A percentile compares a stretch with the other conserved stretches of the same genome.
Conservation (phyloP, 2,113 vertebrate genomes). For the Fregetta grallaria region DNA sequence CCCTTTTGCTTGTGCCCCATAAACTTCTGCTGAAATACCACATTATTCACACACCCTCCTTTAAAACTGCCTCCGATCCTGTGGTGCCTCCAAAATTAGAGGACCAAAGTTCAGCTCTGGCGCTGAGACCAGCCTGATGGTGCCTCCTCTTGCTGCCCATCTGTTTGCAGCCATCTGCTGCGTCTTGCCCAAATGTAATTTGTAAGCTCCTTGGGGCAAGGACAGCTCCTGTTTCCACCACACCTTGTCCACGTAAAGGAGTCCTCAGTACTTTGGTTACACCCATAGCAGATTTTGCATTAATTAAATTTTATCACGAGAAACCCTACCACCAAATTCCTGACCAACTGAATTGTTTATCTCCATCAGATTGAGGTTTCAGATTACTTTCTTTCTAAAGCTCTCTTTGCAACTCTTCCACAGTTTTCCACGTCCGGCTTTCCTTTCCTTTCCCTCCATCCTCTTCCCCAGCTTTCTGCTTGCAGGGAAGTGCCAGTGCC, state of each 20-base stretch:
- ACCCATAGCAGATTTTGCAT: neutral
- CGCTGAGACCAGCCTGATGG: rapidly evolving
- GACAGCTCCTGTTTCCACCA: neutral
- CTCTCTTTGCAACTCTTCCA: neutral
- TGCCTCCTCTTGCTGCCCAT: neutral
- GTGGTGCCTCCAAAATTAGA: neutral
- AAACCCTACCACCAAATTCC: neutral
- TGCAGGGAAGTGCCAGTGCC: neutral
- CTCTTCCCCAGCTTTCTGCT: neutral
- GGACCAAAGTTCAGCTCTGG: neutral
- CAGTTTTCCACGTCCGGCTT: neutral
- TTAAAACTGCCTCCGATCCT: neutral
- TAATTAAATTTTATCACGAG: neutral
- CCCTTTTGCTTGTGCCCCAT: neutral
- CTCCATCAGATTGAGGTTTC: neutral
- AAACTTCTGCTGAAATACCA: neutral
- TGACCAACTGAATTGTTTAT: neutral
- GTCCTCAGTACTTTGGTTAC: neutral
- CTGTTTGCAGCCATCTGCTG: neutral
- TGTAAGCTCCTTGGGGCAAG: neutral
- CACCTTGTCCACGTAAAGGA: neutral
- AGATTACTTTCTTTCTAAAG: neutral
- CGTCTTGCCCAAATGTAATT: rapidly evolving
- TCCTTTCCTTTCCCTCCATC: neutral
- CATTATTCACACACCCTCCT: neutral